phyloP scores from a whole-genome alignment of 2,113 vertebrate species.

The Dromas ardeola region DNA sequence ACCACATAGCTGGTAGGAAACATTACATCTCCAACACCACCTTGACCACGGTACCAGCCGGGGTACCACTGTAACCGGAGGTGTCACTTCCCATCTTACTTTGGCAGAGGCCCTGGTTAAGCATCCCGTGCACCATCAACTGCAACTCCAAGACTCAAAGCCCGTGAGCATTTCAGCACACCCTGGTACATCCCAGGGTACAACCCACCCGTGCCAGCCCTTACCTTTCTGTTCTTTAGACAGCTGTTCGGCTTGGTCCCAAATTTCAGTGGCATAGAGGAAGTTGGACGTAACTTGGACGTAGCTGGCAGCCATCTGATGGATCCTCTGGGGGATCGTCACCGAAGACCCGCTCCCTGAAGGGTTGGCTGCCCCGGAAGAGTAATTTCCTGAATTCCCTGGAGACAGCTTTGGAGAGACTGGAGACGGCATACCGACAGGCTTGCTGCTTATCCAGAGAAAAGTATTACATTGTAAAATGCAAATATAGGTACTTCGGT shows the following conservation, averaged over 20 bases:
- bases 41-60: background rate
- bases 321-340: conserved; percentile 97
- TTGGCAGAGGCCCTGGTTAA: background rate
- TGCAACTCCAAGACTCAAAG: background rate
- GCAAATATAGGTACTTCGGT: background rate
- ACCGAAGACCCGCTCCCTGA: conserved; percentile 91
- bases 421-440: conserved; percentile 94
- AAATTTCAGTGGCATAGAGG: conserved; percentile 96
- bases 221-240: conserved; percentile 95
- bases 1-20: background rate
- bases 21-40: background rate
- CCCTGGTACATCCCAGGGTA: background rate
- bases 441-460: conserved; percentile 79
- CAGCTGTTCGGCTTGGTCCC: conserved; percentile 98
- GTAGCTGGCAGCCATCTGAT: conserved; percentile 99
- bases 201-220: background rate
- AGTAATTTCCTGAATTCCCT: conserved; percentile 90
- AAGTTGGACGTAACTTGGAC: conserved; percentile 99
- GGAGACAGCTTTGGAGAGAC: conserved; percentile 97
- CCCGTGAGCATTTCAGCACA: background rate
- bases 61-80: fast-evolving
- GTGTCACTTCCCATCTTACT: background rate
- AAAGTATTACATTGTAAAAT: background rate
- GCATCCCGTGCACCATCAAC: too few species aligned
- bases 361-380: conserved; percentile 85